Evolutionary conservation across 2,113 vertebrate genomes (phyloP).

Genomic region (Tauraco erythrolophus): DNA sequence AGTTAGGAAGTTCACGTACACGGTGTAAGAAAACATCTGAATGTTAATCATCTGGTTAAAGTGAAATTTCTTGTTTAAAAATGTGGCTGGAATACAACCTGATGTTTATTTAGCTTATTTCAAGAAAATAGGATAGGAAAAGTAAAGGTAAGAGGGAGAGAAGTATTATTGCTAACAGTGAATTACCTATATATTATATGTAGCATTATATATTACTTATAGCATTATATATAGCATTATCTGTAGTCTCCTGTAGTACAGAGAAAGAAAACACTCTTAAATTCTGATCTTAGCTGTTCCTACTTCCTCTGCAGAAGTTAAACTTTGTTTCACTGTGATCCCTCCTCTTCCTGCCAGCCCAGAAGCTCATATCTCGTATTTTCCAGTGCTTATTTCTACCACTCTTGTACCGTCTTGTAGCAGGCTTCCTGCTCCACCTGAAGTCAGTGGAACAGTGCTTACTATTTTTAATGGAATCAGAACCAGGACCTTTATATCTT

Average conservation of each 20-base stretch:
- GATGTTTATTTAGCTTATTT: background rate
- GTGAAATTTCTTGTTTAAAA: background rate
- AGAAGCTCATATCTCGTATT: background rate
- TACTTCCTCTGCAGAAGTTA: background rate
- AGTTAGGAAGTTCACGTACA: background rate
- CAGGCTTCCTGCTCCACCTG: background rate
- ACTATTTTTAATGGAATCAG: background rate
- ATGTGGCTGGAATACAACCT: background rate
- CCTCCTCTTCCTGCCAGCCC: background rate
- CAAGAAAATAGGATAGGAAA: background rate
- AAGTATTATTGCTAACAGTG: background rate
- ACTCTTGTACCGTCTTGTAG: background rate
- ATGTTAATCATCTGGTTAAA: background rate
- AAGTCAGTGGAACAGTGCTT: background rate
- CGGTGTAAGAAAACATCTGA: background rate
- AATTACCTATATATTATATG: background rate
- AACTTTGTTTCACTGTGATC: background rate
- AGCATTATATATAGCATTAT: background rate
- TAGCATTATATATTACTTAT: background rate
- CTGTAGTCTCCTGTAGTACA: background rate
- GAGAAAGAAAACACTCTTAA: background rate
- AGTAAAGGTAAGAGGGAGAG: background rate
- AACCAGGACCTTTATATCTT: background rate
- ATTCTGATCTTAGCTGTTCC: background rate
- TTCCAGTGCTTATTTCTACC: background rate